Conservation (phyloP, 2,888 invertebrate genomes). For the Trissolcus brochymenae region DNA sequence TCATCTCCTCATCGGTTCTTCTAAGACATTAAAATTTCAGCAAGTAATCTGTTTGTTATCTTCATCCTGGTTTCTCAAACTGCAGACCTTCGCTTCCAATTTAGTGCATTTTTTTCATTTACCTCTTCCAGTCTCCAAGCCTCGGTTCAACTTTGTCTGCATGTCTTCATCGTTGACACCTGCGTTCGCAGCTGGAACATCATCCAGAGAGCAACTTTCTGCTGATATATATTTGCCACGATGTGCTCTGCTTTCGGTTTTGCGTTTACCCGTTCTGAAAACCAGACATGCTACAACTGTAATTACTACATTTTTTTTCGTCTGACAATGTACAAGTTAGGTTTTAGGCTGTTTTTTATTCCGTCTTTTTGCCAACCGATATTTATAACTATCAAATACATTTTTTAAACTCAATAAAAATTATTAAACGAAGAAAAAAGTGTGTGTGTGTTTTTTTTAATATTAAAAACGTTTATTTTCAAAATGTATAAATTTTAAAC, state of each 20-base stretch:
- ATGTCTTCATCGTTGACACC: slow-evolving; percentile 3
- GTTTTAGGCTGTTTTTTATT: too few species aligned
- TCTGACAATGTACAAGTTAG: background rate
- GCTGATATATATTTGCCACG: slow-evolving; percentile 3
- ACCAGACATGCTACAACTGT: slow-evolving; percentile 9
- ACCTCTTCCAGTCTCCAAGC: background rate
- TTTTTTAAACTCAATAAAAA: too few species aligned
- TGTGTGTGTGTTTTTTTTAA: too few species aligned
- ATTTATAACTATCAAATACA: too few species aligned
- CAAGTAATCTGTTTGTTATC: too few species aligned
- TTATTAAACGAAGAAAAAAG: too few species aligned
- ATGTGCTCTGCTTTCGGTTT: slow-evolving; percentile 6
- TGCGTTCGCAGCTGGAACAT: slow-evolving; percentile 16
- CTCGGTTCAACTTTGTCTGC: background rate
- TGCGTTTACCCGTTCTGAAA: slow-evolving; percentile 14
- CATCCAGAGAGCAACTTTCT: background rate
- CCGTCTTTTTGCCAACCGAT: too few species aligned
- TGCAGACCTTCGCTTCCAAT: background rate
- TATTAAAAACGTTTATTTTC: too few species aligned
- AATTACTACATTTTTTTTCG: slow-evolving; percentile 3
- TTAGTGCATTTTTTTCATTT: background rate
- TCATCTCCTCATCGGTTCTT: too few species aligned
- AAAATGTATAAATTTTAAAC: too few species aligned
- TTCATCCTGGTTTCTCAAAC: too few species aligned
- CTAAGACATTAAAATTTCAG: too few species aligned